Percentiles rank a stretch among this genome's conserved stretches.
These are phyloP conservation scores for Zaprionus tsacasi DNA, from an alignment of 1,140 invertebrate species.

Conservation along the genomic window DNA sequence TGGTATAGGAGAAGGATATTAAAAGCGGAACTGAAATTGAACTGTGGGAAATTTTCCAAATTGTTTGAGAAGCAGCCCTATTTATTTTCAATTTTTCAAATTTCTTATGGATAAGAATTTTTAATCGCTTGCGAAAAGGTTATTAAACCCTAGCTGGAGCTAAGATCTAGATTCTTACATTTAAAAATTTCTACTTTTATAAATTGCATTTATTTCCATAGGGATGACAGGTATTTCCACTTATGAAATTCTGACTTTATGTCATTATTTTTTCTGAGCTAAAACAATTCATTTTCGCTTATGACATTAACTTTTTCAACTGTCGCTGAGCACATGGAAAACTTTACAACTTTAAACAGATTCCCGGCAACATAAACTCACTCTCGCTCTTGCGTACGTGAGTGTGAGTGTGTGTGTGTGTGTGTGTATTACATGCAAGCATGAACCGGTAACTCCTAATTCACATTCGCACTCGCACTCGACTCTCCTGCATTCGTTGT, in stretches of 20 bases:
- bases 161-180: no score
- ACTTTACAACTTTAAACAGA: neutral
- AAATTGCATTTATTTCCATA: no score
- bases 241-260: neutral
- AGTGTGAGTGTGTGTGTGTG: neutral
- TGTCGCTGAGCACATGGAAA: neutral
- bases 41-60: neutral
- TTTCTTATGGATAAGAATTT: no score
- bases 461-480: slow-evolving; percentile 51
- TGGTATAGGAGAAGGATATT: neutral
- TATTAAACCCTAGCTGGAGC: no score
- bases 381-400: neutral
- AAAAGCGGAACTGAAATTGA: neutral
- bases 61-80: neutral
- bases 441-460: slow-evolving; percentile 69
- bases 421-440: slow-evolving; percentile 16
- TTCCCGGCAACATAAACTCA: neutral
- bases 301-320: neutral
- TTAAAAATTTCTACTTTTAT: no score
- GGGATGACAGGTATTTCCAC: no score
- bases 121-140: no score
- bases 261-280: neutral
- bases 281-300: neutral
- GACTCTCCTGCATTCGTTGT: neutral
- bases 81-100: no score